These are phyloP conservation scores for Plectrocnemia conspersa DNA, from an alignment of 1,140 invertebrate genomes.

Conservation along the genomic window DNA sequence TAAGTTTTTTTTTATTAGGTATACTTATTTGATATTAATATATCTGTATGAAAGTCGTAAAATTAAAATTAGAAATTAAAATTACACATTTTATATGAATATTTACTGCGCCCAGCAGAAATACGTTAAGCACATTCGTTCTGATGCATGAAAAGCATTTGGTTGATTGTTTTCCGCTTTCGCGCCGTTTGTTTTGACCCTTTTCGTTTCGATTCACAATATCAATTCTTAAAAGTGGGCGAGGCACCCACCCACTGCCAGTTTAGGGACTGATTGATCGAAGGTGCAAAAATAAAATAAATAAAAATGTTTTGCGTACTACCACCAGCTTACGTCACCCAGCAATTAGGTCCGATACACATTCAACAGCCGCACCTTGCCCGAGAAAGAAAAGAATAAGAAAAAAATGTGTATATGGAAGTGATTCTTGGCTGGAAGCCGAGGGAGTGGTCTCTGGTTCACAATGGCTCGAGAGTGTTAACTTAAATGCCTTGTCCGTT, in stretches of 20 bases:
- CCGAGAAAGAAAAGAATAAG: slow-evolving; percentile 6
- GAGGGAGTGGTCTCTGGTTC: slow-evolving; percentile 9
- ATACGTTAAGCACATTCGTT: slow-evolving; percentile 19
- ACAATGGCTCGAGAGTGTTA: slow-evolving; percentile 4
- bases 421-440: slow-evolving; percentile 14
- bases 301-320: no score
- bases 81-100: no score
- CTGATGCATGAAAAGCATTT: slow-evolving; percentile 35
- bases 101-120: neutral
- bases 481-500: neutral
- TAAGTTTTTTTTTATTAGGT: no score
- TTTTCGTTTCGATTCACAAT: slow-evolving; percentile 19
- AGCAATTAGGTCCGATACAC: neutral
- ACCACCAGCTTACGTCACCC: no score
- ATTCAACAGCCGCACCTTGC: neutral
- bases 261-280: no score
- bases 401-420: slow-evolving; percentile 4
- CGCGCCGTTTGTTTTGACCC: slow-evolving; percentile 19
- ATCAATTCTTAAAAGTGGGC: slow-evolving; percentile 22
- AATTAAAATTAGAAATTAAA: no score
- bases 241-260: slow-evolving; percentile 13
- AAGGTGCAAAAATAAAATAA: no score
- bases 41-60: no score
- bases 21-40: no score
- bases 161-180: slow-evolving; percentile 33